Evolutionary conservation across 1,140 invertebrate species (phyloP), one percentile per base, ranked within the genome.

Genomic region (Pseudomyrmex sp.): DNA sequence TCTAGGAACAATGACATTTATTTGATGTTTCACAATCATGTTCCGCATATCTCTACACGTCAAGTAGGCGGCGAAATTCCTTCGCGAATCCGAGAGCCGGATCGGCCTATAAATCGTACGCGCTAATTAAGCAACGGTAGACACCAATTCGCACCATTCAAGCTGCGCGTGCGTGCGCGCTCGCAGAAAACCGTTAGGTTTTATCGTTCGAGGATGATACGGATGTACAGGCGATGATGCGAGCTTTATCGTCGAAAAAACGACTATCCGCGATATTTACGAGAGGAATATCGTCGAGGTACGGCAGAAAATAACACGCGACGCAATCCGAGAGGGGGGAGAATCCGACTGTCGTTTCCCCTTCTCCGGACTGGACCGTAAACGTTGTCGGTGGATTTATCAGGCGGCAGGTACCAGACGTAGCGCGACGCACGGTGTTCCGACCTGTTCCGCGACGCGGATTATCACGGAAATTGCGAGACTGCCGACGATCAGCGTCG

Each of bases 381-480:
- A 83, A 79, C 18, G 75, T 79, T 52, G 8, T n/a, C 20, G 52
- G 56, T 54, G 44, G 52, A 83, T 79, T 79, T 79, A 83, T 83
- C 56, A 59, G 63, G 12, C 54, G 59, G 50, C 35, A 48, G 50
- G 15, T 20, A 74, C 58, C 70, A 50, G 46, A 46, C 23, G 52
- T 44, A 52, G 12, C 50, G 2, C 65, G 23, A 44, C 56, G 35
- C 15, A 4, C 59, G 50, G 20, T 54, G 54, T 46, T n/a, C 5
- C 61, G 74, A 23, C 18, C 50, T 63, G 79, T 82, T 79, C 82
- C 75, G 62, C 74, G 77, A 69, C 74, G 63, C 65, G 70, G 26
- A 82, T 84, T 84, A 84, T 84, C 65, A 20, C 56, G 75, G 65
- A 84, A 84, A 84, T 84, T 84, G 74, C 74, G 63, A 79, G 69